Evolutionary conservation across 2,113 vertebrate species (phyloP), one percentile per base, ranked within the genome.

Genomic region (Lagopus leucura): DNA sequence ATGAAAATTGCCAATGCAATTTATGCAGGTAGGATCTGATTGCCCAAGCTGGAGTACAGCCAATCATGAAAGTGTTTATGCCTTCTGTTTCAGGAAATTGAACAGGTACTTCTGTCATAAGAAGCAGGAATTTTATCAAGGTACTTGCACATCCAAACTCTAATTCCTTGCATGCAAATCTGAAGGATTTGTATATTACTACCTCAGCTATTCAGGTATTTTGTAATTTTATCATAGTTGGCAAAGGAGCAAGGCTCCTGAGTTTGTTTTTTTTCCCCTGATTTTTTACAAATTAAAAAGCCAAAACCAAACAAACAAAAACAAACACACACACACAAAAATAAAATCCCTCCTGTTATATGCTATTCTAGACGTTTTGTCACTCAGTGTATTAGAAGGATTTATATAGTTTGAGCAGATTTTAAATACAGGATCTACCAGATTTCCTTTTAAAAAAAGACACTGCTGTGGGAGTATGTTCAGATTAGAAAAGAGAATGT

Each of bases 1-100:
- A 92, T 91, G 85, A 89, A 95, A 92, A 77, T 52, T 77, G 86
- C 57, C 73, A 74, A 75, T 73, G 61, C 61, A 94, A 30, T 96
- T 96, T 90, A 55, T 72, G 72, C 76, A 88, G 65, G 72, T 88
- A 65, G 57, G 65, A 72, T 90, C 82, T 76, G 92, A 83, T 95
- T 90, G 92, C 60, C 69, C 38, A 47, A 32, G 60, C 5, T 81
- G 86, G 92, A 78, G 58, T 74, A 20, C 2, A 66, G 82, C 79
- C 92, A 90, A 38, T 16, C 28, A 24, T 13, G 69, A 57, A 82
- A 78, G 15, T 42, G n/a, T 83, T 19, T 2, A 3, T 52, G 30
- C n/a, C 48, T 73, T 54, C n/a, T 57, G 11, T 70, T 86, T 93
- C 54, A 60, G 50, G 42, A 86, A 75, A 67, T 65, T 24, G 24